Evolutionary conservation across 2,113 vertebrate genomes (phyloP).

Genomic region (Cochlearius cochlearius): DNA sequence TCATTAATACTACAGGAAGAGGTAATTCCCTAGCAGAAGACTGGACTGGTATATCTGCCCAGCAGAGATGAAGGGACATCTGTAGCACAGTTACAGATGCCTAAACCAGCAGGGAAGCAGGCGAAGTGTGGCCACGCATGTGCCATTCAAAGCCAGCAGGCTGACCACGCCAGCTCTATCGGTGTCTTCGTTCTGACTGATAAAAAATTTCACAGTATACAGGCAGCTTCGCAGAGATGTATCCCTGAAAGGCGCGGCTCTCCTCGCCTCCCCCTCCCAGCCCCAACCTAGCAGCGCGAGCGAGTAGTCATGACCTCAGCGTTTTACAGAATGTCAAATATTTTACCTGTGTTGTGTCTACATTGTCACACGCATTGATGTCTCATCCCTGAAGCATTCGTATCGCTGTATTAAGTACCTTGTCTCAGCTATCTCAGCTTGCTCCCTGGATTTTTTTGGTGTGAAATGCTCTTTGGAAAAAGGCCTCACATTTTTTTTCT

Average conservation of each 20-base stretch:
- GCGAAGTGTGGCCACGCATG: fast-evolving
- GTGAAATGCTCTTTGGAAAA: neutral
- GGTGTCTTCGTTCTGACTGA: neutral
- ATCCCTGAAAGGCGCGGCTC: neutral
- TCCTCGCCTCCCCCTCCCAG: neutral
- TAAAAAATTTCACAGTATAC: neutral
- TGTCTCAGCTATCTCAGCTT: neutral
- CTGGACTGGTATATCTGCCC: neutral
- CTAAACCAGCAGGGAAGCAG: neutral
- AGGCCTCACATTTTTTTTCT: neutral
- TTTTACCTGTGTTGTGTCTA: neutral
- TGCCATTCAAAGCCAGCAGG: neutral
- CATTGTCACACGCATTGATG: neutral
- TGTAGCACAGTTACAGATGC: neutral
- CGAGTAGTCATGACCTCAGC: neutral
- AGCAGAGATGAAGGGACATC: neutral
- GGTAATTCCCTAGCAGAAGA: neutral
- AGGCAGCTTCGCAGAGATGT: neutral
- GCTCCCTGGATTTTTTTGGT: neutral
- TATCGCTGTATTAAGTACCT: neutral
- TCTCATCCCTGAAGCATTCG: neutral
- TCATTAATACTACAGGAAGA: neutral
- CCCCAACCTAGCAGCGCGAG: neutral
- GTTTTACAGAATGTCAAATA: neutral
- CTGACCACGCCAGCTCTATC: too few relatives aligned